Conservation (phyloP, 2,113 vertebrate species). For the Illadopsis cleaveri region DNA sequence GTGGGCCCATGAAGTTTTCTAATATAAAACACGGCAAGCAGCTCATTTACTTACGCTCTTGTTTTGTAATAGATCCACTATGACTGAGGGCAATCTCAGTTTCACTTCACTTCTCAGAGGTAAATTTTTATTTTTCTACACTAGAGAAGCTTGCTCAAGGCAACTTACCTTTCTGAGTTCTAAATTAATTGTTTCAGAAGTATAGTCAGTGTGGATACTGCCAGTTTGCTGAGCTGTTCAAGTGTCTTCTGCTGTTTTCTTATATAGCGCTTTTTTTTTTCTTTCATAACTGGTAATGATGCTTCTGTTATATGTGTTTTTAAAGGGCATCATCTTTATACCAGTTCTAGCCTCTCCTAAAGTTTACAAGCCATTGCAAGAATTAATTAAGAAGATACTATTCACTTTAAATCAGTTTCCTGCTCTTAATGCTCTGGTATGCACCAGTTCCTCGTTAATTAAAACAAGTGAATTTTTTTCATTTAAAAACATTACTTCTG, state of each 20-base stretch:
- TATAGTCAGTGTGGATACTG: rapidly evolving
- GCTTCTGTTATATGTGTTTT: not conserved
- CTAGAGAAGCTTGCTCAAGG: not conserved
- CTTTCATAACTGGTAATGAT: not conserved
- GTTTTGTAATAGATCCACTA: not conserved
- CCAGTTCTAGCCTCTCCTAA: not conserved
- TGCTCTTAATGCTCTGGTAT: not conserved
- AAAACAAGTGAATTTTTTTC: not conserved
- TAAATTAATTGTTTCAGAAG: not conserved
- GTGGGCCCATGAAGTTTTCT: not conserved
- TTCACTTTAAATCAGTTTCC: not conserved
- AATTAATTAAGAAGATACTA: not conserved
- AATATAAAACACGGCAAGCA: not conserved
- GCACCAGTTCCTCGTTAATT: not conserved
- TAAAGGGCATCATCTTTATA: not conserved
- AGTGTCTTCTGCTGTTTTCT: not conserved
- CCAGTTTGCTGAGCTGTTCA: not conserved
- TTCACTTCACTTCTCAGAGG: not conserved
- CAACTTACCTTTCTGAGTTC: not conserved
- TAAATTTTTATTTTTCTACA: not conserved
- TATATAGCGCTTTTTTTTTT: not conserved
- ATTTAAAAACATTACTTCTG: not conserved
- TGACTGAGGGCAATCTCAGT: not conserved
- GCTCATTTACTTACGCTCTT: not conserved
- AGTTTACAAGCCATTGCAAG: not conserved